A percentile compares a stretch with the other conserved stretches of the same genome.
phyloP scores from a whole-genome alignment of 2,797 vertebrate genomes.

The Petrocephalus schoutedeni region DNA sequence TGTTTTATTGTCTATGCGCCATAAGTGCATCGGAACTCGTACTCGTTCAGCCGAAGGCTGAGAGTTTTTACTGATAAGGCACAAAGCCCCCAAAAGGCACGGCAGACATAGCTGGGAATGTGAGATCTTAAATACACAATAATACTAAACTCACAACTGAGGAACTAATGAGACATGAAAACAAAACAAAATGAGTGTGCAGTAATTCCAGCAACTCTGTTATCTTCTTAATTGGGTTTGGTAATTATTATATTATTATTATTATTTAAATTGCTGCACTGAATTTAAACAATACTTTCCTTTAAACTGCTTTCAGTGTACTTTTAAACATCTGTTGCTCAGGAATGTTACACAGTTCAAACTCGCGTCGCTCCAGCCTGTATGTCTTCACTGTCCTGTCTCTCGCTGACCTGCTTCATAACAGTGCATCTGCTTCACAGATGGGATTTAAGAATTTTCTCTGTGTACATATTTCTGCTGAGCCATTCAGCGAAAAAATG shows the following conservation, averaged over 20 bases:
- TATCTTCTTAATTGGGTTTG: not conserved
- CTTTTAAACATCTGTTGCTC: not conserved
- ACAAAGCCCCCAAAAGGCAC: not conserved
- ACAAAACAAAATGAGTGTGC: not conserved
- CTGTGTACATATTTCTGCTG: not conserved
- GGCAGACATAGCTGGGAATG: not conserved
- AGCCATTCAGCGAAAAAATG: not conserved
- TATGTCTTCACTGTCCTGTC: not conserved
- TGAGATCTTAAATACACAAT: not conserved
- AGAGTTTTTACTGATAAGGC: not conserved
- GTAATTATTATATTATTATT: not conserved
- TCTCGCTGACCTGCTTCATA: not conserved
- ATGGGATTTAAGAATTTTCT: conserved; percentile 11
- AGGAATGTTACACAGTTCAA: not conserved
- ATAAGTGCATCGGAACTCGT: not conserved
- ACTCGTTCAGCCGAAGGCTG: not conserved
- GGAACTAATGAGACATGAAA: not conserved
- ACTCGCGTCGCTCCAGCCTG: not conserved
- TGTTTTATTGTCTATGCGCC: not conserved
- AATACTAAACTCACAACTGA: not conserved
- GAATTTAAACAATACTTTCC: not conserved
- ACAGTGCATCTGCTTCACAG: not conserved
- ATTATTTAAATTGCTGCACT: not conserved
- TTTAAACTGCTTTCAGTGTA: not conserved
- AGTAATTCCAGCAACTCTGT: not conserved